Evolutionary conservation across 2,113 vertebrate species (phyloP).

Genomic region (Argyrosomus japonicus): DNA sequence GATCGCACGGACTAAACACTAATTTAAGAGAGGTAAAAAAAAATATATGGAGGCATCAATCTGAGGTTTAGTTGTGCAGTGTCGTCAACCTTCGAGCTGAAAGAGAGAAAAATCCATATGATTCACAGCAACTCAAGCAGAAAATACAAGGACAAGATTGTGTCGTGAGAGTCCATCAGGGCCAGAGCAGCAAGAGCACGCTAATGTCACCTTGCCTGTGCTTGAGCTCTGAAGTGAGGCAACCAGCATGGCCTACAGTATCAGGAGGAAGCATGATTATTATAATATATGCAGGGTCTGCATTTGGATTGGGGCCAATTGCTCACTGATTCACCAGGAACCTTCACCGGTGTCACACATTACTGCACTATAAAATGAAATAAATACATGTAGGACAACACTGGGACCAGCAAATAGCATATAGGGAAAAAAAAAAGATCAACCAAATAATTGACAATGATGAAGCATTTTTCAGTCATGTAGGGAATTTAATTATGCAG

Average conservation of each 20-base stretch:
- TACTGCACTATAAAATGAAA: not conserved
- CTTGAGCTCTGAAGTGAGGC: slow-evolving; percentile 11
- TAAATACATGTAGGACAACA: not conserved
- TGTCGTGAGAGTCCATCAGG: slow-evolving; percentile 1
- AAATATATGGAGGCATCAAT: not conserved
- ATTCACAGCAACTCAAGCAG: slow-evolving; percentile 27
- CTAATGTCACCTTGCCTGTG: slow-evolving; percentile 45
- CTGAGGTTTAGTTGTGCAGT: not conserved
- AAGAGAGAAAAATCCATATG: slow-evolving; percentile 18
- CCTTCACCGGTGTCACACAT: not conserved
- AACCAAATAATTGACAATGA: not conserved
- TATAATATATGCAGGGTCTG: slow-evolving; percentile 47
- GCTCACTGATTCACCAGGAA: slow-evolving; percentile 22
- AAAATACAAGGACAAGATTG: slow-evolving; percentile 27
- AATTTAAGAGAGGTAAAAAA: not conserved
- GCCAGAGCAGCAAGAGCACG: slow-evolving; percentile 1
- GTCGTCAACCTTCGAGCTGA: not conserved
- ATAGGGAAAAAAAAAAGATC: not conserved
- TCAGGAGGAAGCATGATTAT: slow-evolving; percentile 22
- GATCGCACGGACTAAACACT: not conserved
- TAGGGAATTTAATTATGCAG: slow-evolving; percentile 9
- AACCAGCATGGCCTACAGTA: slow-evolving; percentile 2
- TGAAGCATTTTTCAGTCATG: not conserved
- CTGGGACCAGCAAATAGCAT: not conserved
- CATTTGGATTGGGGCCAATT: slow-evolving; percentile 33